Conservation (phyloP, 2,113 vertebrate species). For the Pristiophorus japonicus region DNA sequence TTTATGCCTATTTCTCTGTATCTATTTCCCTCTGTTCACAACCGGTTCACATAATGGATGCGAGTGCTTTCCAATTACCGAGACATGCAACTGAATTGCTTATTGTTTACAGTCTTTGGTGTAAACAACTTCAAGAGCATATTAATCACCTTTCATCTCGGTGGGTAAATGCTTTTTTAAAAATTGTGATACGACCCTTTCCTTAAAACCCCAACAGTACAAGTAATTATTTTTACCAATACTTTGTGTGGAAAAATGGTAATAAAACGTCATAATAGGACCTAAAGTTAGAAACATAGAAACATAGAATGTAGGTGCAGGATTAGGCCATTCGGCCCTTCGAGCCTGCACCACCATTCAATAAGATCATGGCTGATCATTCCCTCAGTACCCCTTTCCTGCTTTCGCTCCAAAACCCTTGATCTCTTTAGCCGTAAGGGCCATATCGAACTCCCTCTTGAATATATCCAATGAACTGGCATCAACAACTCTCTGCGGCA, state of each 20-base stretch:
- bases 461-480: no score
- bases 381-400: no score
- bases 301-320: no score
- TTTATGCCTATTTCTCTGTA: not conserved
- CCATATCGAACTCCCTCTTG: no score
- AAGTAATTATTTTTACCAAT: not conserved
- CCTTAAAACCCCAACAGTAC: not conserved
- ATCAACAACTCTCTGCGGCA: no score
- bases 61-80: not conserved
- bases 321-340: no score
- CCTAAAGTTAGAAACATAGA: no score
- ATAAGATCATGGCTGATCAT: no score
- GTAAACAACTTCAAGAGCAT: not conserved
- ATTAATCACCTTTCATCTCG: not conserved
- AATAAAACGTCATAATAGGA: not conserved
- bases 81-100: not conserved
- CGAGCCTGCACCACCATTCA: no score
- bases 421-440: no score
- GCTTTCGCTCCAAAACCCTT: no score
- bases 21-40: not conserved
- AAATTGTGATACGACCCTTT: not conserved
- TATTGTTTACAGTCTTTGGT: not conserved
- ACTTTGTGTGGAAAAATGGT: not conserved
- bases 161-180: not conserved
- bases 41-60: not conserved